phyloP scores from a whole-genome alignment of 2,797 vertebrate species.

The Balearica regulorum region DNA sequence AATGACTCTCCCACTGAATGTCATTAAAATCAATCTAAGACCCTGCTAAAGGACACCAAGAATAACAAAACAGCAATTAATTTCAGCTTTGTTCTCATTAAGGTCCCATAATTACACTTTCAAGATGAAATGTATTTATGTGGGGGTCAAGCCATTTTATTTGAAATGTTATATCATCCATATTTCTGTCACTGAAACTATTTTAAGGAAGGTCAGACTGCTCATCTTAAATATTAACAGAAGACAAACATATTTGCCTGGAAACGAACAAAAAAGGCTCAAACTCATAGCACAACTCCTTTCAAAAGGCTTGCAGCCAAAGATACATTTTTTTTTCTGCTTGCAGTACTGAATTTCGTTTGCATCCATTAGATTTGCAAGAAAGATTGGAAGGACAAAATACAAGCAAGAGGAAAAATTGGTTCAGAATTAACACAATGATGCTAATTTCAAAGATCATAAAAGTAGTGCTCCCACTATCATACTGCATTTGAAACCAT shows the following conservation, averaged over 20 bases:
- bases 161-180: background rate
- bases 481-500: background rate
- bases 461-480: background rate
- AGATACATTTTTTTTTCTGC: background rate
- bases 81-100: slow-evolving; percentile 59
- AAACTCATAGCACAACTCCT: background rate
- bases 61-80: slow-evolving; percentile 50
- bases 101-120: slow-evolving; percentile 56
- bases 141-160: background rate
- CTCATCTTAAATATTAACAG: background rate
- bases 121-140: slow-evolving; percentile 41
- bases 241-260: background rate
- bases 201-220: background rate
- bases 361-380: background rate
- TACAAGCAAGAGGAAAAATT: background rate
- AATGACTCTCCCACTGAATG: background rate
- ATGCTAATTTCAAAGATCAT: background rate
- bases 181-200: background rate
- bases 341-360: background rate
- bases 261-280: background rate
- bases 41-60: slow-evolving; percentile 2
- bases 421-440: background rate
- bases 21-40: slow-evolving; percentile 41
- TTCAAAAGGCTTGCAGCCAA: background rate
- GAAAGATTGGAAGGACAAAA: background rate